Percentiles rank a stretch among this genome's conserved stretches.
Evolutionary conservation across 1,140 invertebrate species (phyloP).

Genomic region (Pseudachorutes palmiensis): DNA sequence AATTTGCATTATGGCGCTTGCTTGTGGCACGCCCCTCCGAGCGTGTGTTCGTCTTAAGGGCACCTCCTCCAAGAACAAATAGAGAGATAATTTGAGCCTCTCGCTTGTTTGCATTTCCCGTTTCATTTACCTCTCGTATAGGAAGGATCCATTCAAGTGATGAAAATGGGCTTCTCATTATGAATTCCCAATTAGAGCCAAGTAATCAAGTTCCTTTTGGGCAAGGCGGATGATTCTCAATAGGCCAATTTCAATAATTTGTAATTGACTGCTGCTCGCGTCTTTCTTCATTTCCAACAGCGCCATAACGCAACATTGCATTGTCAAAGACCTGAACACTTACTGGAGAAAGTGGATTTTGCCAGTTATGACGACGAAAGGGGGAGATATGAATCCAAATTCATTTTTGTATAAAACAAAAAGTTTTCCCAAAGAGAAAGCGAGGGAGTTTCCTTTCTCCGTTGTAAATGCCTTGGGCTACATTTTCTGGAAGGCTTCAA

Average conservation of each 20-base stretch:
- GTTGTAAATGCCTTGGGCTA: neutral
- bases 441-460: neutral
- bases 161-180: neutral
- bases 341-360: too few species aligned
- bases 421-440: constrained; percentile 1
- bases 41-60: too few species aligned
- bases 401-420: neutral
- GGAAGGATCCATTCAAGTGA: too few species aligned
- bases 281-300: neutral
- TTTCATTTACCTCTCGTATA: too few species aligned
- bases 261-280: neutral
- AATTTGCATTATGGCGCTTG: too few species aligned
- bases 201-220: neutral
- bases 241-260: neutral
- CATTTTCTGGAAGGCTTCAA: neutral
- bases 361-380: neutral
- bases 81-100: too few species aligned
- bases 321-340: neutral
- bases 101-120: too few species aligned
- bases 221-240: neutral
- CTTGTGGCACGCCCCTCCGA: too few species aligned
- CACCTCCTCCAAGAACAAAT: too few species aligned
- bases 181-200: neutral
- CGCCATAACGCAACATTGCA: neutral
- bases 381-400: neutral